Percentiles rank a stretch among this genome's conserved stretches.
Evolutionary conservation across 2,797 vertebrate species (phyloP).

Genomic region (Phyllotis vaccarum): DNA sequence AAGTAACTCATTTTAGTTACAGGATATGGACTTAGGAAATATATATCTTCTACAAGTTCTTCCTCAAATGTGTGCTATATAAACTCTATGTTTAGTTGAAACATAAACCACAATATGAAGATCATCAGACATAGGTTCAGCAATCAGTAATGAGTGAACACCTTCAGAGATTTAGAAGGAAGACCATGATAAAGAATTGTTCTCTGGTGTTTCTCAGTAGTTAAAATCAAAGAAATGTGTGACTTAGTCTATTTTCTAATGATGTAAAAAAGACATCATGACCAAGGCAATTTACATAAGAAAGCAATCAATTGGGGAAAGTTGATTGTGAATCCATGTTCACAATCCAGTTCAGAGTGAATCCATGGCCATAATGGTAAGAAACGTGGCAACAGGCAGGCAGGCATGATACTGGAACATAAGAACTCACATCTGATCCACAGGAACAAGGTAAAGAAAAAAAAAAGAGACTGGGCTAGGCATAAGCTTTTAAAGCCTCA

Average conservation of each 20-base stretch:
- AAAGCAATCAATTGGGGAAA: background rate
- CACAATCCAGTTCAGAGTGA: too few species aligned
- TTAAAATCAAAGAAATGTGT: slow-evolving; percentile 10
- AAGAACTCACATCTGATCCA: background rate
- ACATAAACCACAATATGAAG: background rate
- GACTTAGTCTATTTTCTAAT: background rate
- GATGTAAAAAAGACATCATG: background rate
- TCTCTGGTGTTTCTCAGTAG: slow-evolving; percentile 6
- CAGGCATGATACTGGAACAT: background rate
- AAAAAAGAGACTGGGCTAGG: background rate
- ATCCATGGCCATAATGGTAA: background rate
- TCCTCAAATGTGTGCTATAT: background rate
- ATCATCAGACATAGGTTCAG: background rate
- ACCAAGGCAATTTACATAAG: background rate
- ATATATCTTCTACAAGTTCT: background rate
- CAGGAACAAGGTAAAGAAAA: background rate
- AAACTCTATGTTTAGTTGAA: background rate
- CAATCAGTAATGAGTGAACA: background rate
- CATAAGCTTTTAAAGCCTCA: background rate
- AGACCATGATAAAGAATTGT: background rate
- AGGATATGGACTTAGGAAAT: background rate
- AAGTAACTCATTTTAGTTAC: background rate
- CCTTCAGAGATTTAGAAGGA: background rate
- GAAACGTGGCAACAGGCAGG: background rate
- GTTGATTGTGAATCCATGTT: too few species aligned